These are phyloP conservation scores for Axinella damicornis DNA, from an alignment of 37 sponge, comb jelly and placozoan species.

Conservation along the genomic window DNA sequence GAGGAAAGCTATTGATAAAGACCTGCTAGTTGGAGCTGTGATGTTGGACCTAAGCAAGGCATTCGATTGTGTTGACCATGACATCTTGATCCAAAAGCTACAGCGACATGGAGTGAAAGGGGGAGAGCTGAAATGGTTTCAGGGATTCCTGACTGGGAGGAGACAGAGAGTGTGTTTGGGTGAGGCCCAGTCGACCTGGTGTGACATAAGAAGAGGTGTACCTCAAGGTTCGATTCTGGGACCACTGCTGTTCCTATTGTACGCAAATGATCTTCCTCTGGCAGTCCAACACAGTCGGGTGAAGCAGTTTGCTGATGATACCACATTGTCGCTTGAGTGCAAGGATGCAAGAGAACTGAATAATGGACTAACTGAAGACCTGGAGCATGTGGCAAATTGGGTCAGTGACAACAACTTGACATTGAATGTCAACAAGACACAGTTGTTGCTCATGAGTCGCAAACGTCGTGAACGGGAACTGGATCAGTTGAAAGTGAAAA, in stretches of 20 bases:
- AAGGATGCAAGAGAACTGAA: background rate
- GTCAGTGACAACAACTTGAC: background rate
- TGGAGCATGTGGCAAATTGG: background rate
- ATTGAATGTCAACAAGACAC: background rate
- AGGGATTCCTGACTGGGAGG: constrained; percentile 15
- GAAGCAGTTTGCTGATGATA: constrained; percentile 49
- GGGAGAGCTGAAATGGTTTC: constrained; percentile 32
- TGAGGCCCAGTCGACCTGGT: constrained; percentile 12
- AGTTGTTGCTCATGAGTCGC: background rate
- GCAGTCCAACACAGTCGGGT: background rate
- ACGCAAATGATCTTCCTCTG: constrained; percentile 39
- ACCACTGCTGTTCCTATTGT: constrained; percentile 45
- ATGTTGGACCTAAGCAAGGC: constrained; percentile 39
- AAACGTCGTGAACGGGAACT: background rate
- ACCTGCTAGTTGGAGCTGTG: constrained; percentile 23
- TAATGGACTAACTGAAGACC: background rate
- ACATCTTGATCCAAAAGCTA: constrained; percentile 35
- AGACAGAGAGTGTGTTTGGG: constrained; percentile 30
- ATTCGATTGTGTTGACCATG: constrained; percentile 39
- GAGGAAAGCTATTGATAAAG: constrained; percentile 47
- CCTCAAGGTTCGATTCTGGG: constrained; percentile 53
- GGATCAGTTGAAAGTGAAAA: background rate
- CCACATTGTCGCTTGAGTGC: background rate
- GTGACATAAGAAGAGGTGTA: constrained; percentile 19
- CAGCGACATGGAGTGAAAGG: constrained; percentile 26